These are phyloP conservation scores for Belgica antarctica DNA, from an alignment of 2,888 invertebrate genomes.

Conservation along the genomic window DNA sequence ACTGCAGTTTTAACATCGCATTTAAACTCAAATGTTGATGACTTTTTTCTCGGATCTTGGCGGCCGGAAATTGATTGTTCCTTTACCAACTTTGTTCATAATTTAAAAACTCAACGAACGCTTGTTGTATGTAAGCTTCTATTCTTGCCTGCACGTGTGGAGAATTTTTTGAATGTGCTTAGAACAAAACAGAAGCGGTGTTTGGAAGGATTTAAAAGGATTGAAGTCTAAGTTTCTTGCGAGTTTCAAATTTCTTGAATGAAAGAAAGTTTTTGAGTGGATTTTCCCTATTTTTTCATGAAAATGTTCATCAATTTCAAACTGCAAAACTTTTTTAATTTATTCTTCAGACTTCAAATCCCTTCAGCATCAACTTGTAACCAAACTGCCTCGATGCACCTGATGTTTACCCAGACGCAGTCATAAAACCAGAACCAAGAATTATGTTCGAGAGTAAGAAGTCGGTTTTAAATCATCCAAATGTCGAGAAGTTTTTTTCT, in stretches of 20 bases:
- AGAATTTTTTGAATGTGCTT: neutral
- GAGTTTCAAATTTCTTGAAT: neutral
- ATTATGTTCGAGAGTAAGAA: slow-evolving; percentile 20
- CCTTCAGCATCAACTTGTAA: neutral
- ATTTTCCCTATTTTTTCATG: neutral
- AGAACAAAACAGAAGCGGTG: neutral
- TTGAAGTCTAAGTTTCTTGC: neutral
- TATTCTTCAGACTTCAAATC: neutral
- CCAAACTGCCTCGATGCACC: slow-evolving; percentile 9
- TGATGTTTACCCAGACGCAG: slow-evolving; percentile 29
- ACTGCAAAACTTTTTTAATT: neutral
- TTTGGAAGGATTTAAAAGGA: neutral
- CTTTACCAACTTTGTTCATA: slow-evolving; percentile 34
- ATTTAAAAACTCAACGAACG: neutral
- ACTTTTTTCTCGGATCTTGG: slow-evolving; percentile 12
- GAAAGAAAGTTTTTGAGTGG: neutral
- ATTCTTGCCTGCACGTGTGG: slow-evolving; percentile 35
- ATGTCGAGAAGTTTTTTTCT: neutral
- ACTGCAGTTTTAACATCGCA: neutral
- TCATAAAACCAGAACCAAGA: slow-evolving; percentile 8
- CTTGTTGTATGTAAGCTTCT: slow-evolving; percentile 31
- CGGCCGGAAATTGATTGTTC: slow-evolving; percentile 43
- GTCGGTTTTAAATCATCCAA: slow-evolving; percentile 11
- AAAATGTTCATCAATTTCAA: neutral
- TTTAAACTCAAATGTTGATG: neutral